Percentiles rank a stretch among this genome's conserved stretches.
These are phyloP conservation scores for Falco concolor DNA, from an alignment of 2,797 vertebrate genomes.

Conservation along the genomic window DNA sequence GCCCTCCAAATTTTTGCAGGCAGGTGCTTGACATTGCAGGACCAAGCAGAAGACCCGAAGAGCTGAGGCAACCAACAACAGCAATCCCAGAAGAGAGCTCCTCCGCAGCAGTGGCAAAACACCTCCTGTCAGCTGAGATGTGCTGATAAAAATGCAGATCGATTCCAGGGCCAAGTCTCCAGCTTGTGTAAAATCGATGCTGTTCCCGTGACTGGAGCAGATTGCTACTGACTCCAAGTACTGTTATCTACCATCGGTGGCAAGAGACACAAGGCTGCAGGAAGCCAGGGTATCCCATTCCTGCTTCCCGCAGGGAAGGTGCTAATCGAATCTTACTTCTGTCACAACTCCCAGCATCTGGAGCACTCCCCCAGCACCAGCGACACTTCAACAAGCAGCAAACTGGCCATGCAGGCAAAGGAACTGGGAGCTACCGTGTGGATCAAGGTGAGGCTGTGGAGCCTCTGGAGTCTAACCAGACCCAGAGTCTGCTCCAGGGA, in stretches of 20 bases:
- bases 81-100: not conserved
- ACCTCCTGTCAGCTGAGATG: not conserved
- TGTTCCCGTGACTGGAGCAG: not conserved
- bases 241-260: not conserved
- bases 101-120: not conserved
- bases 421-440: not conserved
- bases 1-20: not conserved
- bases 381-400: not conserved
- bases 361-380: not conserved
- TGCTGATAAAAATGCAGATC: constrained; percentile 52
- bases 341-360: not conserved
- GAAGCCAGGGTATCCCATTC: not conserved
- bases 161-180: not conserved
- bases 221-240: not conserved
- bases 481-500: not conserved
- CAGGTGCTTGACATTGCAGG: not conserved
- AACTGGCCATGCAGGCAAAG: accelerated
- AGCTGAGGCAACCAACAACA: not conserved
- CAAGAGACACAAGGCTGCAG: not conserved
- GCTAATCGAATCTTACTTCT: not conserved
- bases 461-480: too few species aligned
- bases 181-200: not conserved
- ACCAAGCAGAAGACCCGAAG: not conserved
- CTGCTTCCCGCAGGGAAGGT: not conserved
- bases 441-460: not conserved